Base-by-base conservation (phyloP, 2,797 vertebrate genomes). In the Scolopax bukidnonensis region DNA sequence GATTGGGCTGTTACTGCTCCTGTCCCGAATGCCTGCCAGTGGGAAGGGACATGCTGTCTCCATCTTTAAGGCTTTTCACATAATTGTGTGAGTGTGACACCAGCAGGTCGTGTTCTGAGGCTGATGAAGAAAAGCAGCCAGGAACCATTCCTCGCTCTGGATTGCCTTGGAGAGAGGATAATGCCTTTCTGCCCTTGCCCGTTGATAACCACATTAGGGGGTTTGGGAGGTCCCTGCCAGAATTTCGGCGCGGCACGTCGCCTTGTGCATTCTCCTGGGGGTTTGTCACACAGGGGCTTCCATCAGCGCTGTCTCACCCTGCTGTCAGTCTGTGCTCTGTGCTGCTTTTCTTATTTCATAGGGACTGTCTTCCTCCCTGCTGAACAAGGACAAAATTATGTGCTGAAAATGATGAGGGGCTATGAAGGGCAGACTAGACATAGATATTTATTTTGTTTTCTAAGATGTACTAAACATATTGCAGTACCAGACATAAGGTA, bases 191-290 rank as follows among this genome's bases (percentile, higher is more conserved):
- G 65, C 67, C 87, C 47, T 92, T 82, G 96, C 81, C 94, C 6
- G 1, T 23, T 48, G 70, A 68, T 95, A 96, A 95, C 84, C 77
- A 91, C 95, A 90, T 96, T 92, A 97, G 80, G n/a, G 61, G 45
- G 86, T 85, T 60, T 8, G 69, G 83, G 69, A 87, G 81, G 70
- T 68, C 1, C 20, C 11, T 7, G 23, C 5, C 4, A 6, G 91
- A 89, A 32, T 23, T 7, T 19, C 14, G 4, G 57, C 0, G 4
- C 1, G 1, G 18, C 24, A 6, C 84, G 4, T 71, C 0, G 0
- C 0, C 0, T 8, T 18, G 19, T 6, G 4, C 0, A 0, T 59
- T 71, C 30, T 54, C 70, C 63, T 69, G 1, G 0, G 33, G 21
- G 8, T 43, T 76, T 80, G 33, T 24, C 17, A 24, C 84, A 82